phyloP scores from a whole-genome alignment of 1,140 invertebrate species.

The Micrasema longulum region DNA sequence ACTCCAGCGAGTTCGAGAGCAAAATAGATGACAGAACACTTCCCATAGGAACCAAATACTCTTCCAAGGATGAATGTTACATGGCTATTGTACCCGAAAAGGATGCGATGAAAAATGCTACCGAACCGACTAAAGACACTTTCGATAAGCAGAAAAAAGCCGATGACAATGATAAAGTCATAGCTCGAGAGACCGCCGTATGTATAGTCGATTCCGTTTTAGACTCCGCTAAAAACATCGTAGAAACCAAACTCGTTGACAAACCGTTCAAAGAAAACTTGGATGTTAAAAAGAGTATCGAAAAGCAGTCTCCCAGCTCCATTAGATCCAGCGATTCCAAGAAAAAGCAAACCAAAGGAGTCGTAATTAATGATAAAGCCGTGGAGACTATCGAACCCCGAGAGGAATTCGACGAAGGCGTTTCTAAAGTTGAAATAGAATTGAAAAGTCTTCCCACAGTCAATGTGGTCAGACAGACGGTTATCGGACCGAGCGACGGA shows the following conservation, averaged over 20 bases:
- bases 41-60: conserved; percentile 53
- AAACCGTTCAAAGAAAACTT: conserved; percentile 46
- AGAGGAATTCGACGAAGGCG: neutral
- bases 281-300: conserved; percentile 20
- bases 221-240: conserved; percentile 53
- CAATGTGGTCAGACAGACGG: conserved; percentile 20
- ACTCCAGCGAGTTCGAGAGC: conserved; percentile 50
- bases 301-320: conserved; percentile 7
- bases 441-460: conserved; percentile 31
- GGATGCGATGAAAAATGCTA: conserved; percentile 9
- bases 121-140: conserved; percentile 27
- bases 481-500: conserved; percentile 26
- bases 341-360: neutral
- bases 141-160: conserved; percentile 29
- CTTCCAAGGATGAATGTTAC: conserved; percentile 50
- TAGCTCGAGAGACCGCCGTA: conserved; percentile 49
- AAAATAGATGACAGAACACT: conserved; percentile 53
- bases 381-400: neutral
- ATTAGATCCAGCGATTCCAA: conserved; percentile 26
- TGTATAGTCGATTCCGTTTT: conserved; percentile 51
- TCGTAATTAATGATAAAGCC: neutral
- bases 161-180: conserved; percentile 16
- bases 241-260: conserved; percentile 40
- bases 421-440: conserved; percentile 33
- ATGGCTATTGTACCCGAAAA: conserved; percentile 48